phyloP scores from a whole-genome alignment of 2,888 invertebrate species.

The Polydrusus cervinus region DNA sequence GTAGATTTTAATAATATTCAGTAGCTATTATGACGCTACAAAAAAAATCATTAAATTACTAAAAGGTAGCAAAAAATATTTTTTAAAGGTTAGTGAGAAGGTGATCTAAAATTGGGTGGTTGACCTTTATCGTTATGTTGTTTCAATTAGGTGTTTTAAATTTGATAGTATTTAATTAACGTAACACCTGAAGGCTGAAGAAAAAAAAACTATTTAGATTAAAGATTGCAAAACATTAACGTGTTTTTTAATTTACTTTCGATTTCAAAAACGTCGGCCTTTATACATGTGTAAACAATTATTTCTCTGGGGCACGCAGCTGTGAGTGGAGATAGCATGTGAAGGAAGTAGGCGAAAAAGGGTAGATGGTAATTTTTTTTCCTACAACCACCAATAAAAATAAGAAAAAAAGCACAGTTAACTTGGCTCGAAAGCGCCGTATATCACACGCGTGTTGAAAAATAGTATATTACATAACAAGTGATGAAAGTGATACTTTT shows the following conservation, averaged over 20 bases:
- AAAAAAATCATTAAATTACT: neutral
- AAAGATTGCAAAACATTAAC: neutral
- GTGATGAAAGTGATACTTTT: too few species aligned
- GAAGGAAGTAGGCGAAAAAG: too few species aligned
- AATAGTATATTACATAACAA: too few species aligned
- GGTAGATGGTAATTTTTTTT: too few species aligned
- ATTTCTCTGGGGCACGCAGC: too few species aligned
- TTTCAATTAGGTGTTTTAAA: neutral
- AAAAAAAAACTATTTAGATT: too few species aligned
- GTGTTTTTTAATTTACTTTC: neutral
- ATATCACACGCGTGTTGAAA: too few species aligned
- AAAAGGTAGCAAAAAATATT: neutral
- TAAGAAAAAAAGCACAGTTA: too few species aligned
- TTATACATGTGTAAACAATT: too few species aligned
- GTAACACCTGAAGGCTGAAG: neutral
- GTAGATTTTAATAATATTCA: neutral
- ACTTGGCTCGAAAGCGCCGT: too few species aligned
- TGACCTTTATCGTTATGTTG: constrained; percentile 3
- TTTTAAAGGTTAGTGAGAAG: neutral
- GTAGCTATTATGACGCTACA: constrained; percentile 2
- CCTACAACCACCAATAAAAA: too few species aligned
- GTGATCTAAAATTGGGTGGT: neutral
- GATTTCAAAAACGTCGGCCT: neutral
- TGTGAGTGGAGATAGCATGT: too few species aligned
- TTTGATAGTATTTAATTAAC: neutral